phyloP scores from a whole-genome alignment of 2,113 vertebrate species.

The Leucosticte australis region DNA sequence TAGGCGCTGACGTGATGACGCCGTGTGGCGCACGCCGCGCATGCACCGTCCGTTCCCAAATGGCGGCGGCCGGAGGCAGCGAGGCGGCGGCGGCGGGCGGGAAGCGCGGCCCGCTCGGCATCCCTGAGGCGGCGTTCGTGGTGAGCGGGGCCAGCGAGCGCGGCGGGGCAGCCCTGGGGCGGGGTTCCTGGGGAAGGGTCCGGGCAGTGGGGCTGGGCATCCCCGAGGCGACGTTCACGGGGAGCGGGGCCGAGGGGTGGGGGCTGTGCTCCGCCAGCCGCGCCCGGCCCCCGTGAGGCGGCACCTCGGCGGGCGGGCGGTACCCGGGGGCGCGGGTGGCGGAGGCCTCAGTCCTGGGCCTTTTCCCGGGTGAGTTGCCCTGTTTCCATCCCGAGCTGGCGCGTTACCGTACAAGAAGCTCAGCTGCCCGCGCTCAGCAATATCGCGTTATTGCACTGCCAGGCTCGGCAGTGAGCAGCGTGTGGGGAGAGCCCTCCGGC shows the following conservation, averaged over 20 bases:
- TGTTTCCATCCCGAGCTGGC: rapidly evolving
- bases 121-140: slow-evolving; percentile 92
- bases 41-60: slow-evolving; percentile 59
- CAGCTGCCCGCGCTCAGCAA: rapidly evolving
- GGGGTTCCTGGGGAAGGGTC: background rate
- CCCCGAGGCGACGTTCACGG: background rate
- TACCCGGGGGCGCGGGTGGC: background rate
- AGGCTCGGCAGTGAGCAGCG: rapidly evolving
- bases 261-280: background rate
- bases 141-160: slow-evolving; percentile 67
- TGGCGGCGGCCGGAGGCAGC: slow-evolving; percentile 78
- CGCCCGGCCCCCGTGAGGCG: background rate
- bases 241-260: no score
- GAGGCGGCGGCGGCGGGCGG: slow-evolving; percentile 69
- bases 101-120: slow-evolving; percentile 87
- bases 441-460: rapidly evolving
- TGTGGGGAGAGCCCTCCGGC: rapidly evolving
- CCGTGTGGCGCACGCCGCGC: background rate
- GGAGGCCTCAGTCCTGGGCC: rapidly evolving
- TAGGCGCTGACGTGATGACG: background rate
- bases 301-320: background rate
- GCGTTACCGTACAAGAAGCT: rapidly evolving
- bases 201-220: background rate
- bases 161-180: background rate
- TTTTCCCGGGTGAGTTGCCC: rapidly evolving